Evolutionary conservation across 2,888 invertebrate species (phyloP).

Genomic region (Leptinotarsa haldemani): DNA sequence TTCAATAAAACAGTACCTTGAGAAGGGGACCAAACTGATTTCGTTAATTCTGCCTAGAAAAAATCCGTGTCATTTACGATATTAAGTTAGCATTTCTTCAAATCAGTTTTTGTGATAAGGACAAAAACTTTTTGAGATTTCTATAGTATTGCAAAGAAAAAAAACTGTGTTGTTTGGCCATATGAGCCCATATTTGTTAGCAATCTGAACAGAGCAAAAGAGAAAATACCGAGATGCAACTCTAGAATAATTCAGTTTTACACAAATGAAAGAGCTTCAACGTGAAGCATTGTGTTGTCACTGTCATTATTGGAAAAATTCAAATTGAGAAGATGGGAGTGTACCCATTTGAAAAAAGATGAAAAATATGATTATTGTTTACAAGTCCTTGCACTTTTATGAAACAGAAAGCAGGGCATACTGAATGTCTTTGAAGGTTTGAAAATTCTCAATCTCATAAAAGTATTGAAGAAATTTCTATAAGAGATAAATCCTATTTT

Average conservation of each 20-base stretch:
- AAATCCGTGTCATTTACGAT: constrained; percentile 49
- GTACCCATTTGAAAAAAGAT: background rate
- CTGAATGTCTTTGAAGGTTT: constrained; percentile 18
- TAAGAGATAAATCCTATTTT: constrained; percentile 36
- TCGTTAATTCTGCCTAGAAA: constrained; percentile 39
- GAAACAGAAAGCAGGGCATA: constrained; percentile 29
- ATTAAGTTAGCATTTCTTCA: constrained; percentile 57
- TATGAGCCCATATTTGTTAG: constrained; percentile 39
- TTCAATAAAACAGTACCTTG: constrained; percentile 41
- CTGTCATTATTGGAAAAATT: constrained; percentile 28
- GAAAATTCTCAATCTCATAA: constrained; percentile 22
- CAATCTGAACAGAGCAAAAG: constrained; percentile 26
- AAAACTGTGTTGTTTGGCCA: constrained; percentile 32
- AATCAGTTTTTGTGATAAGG: constrained; percentile 46
- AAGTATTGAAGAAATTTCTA: constrained; percentile 23
- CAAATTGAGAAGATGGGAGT: constrained; percentile 30
- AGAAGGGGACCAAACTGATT: constrained; percentile 36
- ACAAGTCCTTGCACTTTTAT: constrained; percentile 29
- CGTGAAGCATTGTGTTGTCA: constrained; percentile 35
- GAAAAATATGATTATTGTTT: background rate
- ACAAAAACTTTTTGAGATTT: constrained; percentile 53
- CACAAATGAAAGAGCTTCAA: constrained; percentile 31
- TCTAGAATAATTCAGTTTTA: background rate
- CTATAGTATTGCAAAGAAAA: constrained; percentile 45
- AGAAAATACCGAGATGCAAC: background rate